Conservation (phyloP, 2,113 vertebrate genomes). For the Poeciliopsis occidentalis region DNA sequence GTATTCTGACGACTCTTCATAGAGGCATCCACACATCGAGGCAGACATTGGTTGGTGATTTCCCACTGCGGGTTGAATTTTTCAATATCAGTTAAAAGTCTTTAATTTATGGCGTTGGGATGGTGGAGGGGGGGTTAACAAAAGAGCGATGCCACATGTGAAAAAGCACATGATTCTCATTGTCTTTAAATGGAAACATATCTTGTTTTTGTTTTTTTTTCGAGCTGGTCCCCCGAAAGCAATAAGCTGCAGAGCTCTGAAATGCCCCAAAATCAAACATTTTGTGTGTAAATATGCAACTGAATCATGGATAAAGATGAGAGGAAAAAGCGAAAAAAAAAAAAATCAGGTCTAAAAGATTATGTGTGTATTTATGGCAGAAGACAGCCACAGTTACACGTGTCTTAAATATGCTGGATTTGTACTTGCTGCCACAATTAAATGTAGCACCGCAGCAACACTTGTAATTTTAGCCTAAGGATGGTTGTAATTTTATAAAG, state of each 20-base stretch:
- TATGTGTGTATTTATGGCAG: no score
- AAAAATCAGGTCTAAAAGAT: neutral
- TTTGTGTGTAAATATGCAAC: neutral
- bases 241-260: neutral
- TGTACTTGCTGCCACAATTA: neutral
- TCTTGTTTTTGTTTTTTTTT: neutral
- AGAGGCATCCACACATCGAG: no score
- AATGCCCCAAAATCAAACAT: neutral
- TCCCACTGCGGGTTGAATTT: no score
- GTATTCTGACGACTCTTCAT: no score
- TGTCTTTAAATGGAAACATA: neutral
- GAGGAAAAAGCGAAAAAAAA: neutral
- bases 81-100: neutral
- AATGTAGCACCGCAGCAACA: neutral
- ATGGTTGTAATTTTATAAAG: neutral
- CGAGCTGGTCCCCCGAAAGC: neutral
- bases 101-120: neutral
- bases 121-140: neutral
- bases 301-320: neutral
- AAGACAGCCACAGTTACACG: no score
- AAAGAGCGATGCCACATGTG: neutral
- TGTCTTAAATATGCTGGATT: neutral
- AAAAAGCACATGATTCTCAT: neutral
- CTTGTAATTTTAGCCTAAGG: neutral
- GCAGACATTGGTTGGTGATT: no score